A percentile compares a stretch with the other conserved stretches of the same genome.
Conservation (phyloP, 2,113 vertebrate species). For the Dryoscopus gambensis region DNA sequence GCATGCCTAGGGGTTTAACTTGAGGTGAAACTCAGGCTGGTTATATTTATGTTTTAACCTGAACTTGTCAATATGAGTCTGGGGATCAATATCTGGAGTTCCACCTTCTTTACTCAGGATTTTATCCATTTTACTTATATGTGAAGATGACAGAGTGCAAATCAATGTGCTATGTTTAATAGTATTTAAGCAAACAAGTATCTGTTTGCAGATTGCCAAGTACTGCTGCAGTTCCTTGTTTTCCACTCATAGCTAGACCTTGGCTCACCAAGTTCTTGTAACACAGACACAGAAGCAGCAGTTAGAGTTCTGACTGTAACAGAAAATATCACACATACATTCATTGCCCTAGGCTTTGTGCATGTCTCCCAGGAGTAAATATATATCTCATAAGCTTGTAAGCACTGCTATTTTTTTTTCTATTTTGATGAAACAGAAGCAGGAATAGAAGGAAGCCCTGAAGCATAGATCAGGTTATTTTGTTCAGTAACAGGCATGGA, state of each 20-base stretch:
- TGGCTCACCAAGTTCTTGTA: neutral
- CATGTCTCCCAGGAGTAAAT: neutral
- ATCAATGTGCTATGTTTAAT: neutral
- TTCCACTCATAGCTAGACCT: neutral
- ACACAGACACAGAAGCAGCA: neutral
- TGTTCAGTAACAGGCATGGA: neutral
- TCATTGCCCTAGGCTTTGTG: neutral
- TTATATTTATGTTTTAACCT: conserved; percentile 20
- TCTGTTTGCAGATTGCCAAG: neutral
- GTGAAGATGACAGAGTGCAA: neutral
- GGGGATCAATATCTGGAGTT: neutral
- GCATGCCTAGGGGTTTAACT: neutral
- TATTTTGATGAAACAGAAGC: neutral
- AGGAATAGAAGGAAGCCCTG: neutral
- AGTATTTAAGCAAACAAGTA: neutral
- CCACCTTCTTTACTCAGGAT: neutral
- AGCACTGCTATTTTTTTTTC: neutral
- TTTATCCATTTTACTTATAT: neutral
- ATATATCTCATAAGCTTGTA: neutral
- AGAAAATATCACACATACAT: neutral
- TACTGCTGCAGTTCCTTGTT: neutral
- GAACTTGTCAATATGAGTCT: neutral
- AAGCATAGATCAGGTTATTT: neutral
- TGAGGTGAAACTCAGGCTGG: neutral
- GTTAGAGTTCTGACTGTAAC: neutral